Evolutionary conservation across 2,113 vertebrate species (phyloP), one percentile per base, ranked within the genome.

Genomic region (Ceyx cyanopectus): DNA sequence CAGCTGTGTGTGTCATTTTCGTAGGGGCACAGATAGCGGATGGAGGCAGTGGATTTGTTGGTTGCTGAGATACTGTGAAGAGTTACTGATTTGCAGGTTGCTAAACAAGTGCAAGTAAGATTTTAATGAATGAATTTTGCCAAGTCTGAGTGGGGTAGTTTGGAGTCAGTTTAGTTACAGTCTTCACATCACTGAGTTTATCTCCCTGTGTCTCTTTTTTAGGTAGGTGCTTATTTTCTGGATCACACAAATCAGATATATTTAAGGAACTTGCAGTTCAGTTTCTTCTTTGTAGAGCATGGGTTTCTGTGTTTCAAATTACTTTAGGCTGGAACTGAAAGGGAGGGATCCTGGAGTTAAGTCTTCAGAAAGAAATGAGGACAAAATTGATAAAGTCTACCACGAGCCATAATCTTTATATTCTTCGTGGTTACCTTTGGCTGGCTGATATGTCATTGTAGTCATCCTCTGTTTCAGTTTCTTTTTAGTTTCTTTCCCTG

Each of bases 381-480:
- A 22, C n/a, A 37, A 32, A 89, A 27, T 19, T 26, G 87, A 65
- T 62, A 60, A 32, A 21, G 54, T 37, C 78, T 66, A 26, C 69
- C n/a, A 10, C 46, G 58, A 57, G 3, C 46, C 45, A 2, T 2
- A 3, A 21, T 0, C 32, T 34, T 37, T 30, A 53, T 50, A 2
- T 27, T 78, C 22, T 7, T 37, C 23, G 37, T 26, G 30, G 40
- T 37, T 60, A 24, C 69, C 37, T 37, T 45, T 70, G n/a, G 17
- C 81, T 5, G 5, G 11, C 51, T 92, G 61, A 14, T 3, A 0
- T 24, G 21, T 69, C 20, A 15, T 10, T 58, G 34, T 54, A 37
- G 18, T 15, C 11, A 22, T 24, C 14, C 18, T 29, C 51, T n/a
- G 1, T 37, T 69, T 34, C 23, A 12, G 7, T 77, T 82, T 91